Base-by-base conservation (phyloP, 2,888 invertebrate species). In the Stenotaenia linearis region DNA sequence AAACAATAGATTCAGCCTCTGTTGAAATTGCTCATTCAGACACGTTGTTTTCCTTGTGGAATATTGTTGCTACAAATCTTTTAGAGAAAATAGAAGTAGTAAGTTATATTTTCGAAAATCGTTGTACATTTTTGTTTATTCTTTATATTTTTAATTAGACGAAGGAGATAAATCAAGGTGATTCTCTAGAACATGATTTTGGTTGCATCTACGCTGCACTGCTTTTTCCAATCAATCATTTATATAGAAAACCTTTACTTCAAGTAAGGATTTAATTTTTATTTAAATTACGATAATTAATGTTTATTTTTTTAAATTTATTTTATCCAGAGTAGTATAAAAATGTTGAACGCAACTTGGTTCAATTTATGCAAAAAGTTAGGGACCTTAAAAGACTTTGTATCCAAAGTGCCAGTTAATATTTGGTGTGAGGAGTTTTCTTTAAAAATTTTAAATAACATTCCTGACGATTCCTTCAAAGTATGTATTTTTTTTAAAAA, bases 101-200 rank as follows among this genome's bases (percentile, higher is more conserved):
- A 28, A 56, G n/a, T n/a, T 75, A 6, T 25, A 75, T 75, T 75
- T 15, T 69, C 2, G 9, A 15, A 4, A 6, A 23, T 75, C 21
- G 75, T 23, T 75, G 3, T 75, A 10, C 6, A 10, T 75, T 6
- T 7, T 10, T 28, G 12, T 75, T 30, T 15, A 18, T 9, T 75
- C 18, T 77, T 77, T 21, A 9, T 45, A 25, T 77, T 15, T 74
- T 37, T 75, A 21, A 78, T 74, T 76, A 80, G 80, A 79, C 35
- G 7, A 75, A 76, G 6, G 80, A 80, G 21, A 76, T 80, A 15
- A 80, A 80, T 56, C 78, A 80, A 76, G 80, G 80, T 1, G 79
- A 80, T 80, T 25, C 80, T 6, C 23, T 80, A 4, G 80, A 80
- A 37, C 80, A 80, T 23, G 80, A 80, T 25, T 80, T 80, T 56